Evolutionary conservation across 2,113 vertebrate species (phyloP).

Genomic region (Drymodes brunneopygia): DNA sequence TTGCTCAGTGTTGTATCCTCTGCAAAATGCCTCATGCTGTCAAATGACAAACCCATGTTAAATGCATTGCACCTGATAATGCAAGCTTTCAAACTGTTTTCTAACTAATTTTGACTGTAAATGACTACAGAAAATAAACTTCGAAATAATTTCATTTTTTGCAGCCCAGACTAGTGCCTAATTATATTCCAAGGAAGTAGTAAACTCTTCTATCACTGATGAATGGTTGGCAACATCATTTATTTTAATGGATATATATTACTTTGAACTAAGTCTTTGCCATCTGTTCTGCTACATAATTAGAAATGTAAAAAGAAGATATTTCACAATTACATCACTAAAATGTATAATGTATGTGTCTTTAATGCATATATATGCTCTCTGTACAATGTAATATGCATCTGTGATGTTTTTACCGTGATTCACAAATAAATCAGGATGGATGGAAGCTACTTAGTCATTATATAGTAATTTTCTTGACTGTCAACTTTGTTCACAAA

Average conservation of each 20-base stretch:
- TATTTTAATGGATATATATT: constrained; percentile 65
- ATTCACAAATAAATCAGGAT: constrained; percentile 23
- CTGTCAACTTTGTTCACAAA: neutral
- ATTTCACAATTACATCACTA: constrained; percentile 56
- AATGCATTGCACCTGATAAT: neutral
- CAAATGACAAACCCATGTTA: neutral
- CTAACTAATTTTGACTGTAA: neutral
- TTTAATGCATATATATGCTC: constrained; percentile 40
- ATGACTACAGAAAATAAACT: constrained; percentile 28
- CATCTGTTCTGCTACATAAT: constrained; percentile 64
- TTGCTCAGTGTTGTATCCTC: neutral
- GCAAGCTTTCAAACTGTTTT: neutral
- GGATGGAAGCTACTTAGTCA: neutral
- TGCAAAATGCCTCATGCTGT: neutral
- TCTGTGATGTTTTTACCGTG: neutral
- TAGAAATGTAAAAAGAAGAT: constrained; percentile 58
- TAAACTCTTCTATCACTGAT: constrained; percentile 21
- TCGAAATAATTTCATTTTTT: constrained; percentile 6
- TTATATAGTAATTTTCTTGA: neutral
- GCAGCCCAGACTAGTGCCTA: neutral
- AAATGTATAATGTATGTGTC: constrained; percentile 17
- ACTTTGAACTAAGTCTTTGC: constrained; percentile 58
- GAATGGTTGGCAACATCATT: constrained; percentile 44
- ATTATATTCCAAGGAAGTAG: constrained; percentile 26
- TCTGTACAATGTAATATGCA: neutral